Evolutionary conservation across 2,888 invertebrate species (phyloP), one percentile per base, ranked within the genome.

Genomic region (Athalia rosae): DNA sequence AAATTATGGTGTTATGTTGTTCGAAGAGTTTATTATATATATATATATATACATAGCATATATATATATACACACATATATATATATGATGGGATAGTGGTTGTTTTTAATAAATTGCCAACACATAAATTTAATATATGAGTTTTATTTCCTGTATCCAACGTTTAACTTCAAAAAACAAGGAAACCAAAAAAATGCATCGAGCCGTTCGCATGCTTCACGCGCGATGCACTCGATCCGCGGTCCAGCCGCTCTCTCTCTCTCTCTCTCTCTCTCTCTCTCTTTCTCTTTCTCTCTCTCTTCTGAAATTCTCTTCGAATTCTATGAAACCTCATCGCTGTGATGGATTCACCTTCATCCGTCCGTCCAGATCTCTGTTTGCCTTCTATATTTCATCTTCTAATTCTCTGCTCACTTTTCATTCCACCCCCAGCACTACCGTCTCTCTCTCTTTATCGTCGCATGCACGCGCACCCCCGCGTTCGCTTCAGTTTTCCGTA

Each of bases 401-500:
- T 28, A 28, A 28, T 28, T 28, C 28, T 28, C 28, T 28, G 28
- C 28, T 28, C 28, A 28, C 28, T 50, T 50, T 50, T 50, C 50
- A 9, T 50, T 50, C 11, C 50, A 50, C 50, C 43, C 43, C 41
- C 43, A n/a, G 4, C 15, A 8, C 28, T 47, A 62, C 15, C 48
- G 41, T 41, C 62, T 13, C 9, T 59, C 7, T 62, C 28, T 74
- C 41, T 74, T 13, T 41, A 62, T 67, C 13, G 78, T 73, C 78
- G 73, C 45, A 61, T 79, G 79, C 78, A 76, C 76, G 80, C 79
- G 83, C 71, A 58, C 73, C 71, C 47, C 77, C 41, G 15, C 28
- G 77, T 50, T 76, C 63, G 53, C 77, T 78, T 78, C 58, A 4
- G 13, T 11, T 61, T 28, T 28, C 28, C 2, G 1, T 28, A n/a